Conservation (phyloP, 2,113 vertebrate genomes). For the Tenrec ecaudatus region DNA sequence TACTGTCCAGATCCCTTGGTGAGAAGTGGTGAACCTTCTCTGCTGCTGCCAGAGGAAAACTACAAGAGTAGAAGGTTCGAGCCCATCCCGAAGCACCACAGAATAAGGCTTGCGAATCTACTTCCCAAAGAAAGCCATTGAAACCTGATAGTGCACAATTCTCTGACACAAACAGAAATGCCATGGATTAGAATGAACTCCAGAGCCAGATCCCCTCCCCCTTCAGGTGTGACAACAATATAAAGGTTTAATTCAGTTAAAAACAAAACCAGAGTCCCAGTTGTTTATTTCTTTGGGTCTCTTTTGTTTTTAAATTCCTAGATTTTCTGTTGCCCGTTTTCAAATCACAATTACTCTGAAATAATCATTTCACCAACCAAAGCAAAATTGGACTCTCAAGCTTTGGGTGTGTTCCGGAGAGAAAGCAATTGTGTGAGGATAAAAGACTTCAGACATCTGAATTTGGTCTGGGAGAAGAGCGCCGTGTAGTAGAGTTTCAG, state of each 20-base stretch:
- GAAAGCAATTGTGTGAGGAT: conserved; percentile 81
- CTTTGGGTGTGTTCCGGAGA: conserved; percentile 79
- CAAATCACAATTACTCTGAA: conserved; percentile 70
- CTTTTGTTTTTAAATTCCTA: conserved; percentile 3
- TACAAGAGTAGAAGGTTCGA: background rate
- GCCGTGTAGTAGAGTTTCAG: conserved; percentile 76
- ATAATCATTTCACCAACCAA: conserved; percentile 60
- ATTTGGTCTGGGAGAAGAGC: conserved; percentile 82
- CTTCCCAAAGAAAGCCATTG: background rate
- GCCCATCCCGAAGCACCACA: background rate
- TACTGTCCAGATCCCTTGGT: background rate
- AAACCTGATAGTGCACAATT: background rate
- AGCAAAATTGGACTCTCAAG: conserved; percentile 74
- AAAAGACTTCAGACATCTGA: conserved; percentile 81
- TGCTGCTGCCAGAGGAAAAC: background rate
- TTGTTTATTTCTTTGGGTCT: background rate
- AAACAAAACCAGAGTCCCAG: conserved; percentile 13
- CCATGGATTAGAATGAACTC: background rate
- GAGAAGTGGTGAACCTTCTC: background rate
- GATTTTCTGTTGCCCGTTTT: conserved; percentile 44
- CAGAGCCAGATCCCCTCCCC: background rate
- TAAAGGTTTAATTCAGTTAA: conserved; percentile 1
- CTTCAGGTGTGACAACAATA: background rate
- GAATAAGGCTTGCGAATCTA: background rate
- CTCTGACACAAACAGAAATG: background rate